These are phyloP conservation scores for Hippocampus barbouri DNA, from an alignment of 2,113 vertebrate genomes.

Conservation along the genomic window DNA sequence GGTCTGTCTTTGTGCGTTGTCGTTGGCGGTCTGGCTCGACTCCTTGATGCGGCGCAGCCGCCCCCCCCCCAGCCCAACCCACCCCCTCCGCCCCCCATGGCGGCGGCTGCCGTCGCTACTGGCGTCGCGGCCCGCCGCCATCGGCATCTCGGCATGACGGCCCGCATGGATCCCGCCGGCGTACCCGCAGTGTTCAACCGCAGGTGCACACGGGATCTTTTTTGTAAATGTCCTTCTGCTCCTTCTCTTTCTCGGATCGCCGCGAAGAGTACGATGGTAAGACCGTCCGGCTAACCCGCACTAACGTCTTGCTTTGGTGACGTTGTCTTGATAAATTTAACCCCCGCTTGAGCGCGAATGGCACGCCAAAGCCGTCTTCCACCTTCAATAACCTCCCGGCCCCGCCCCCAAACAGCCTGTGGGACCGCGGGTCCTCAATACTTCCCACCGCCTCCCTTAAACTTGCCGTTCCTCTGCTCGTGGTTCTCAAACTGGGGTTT, in stretches of 20 bases:
- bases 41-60: neutral
- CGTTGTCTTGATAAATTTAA: neutral
- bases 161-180: conserved; percentile 60
- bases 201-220: conserved; percentile 62
- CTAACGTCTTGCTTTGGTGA: neutral
- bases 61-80: too few relatives aligned
- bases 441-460: conserved; percentile 6
- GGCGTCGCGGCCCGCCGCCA: too few relatives aligned
- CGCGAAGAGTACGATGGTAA: conserved; percentile 83
- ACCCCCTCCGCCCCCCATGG: neutral
- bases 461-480: conserved; percentile 33
- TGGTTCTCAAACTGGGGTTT: conserved; percentile 1
- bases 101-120: conserved; percentile 12
- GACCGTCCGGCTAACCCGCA: conserved; percentile 33
- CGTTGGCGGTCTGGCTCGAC: too few relatives aligned
- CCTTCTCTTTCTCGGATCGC: conserved; percentile 69
- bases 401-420: neutral
- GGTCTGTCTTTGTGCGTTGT: neutral
- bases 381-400: too few relatives aligned
- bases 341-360: conserved; percentile 9
- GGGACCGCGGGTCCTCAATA: neutral
- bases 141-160: conserved; percentile 56
- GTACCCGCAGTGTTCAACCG: conserved; percentile 57
- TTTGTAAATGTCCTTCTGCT: conserved; percentile 67
- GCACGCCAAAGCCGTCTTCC: neutral